phyloP scores from a whole-genome alignment of 2,888 invertebrate species.

The Pecten maximus region DNA sequence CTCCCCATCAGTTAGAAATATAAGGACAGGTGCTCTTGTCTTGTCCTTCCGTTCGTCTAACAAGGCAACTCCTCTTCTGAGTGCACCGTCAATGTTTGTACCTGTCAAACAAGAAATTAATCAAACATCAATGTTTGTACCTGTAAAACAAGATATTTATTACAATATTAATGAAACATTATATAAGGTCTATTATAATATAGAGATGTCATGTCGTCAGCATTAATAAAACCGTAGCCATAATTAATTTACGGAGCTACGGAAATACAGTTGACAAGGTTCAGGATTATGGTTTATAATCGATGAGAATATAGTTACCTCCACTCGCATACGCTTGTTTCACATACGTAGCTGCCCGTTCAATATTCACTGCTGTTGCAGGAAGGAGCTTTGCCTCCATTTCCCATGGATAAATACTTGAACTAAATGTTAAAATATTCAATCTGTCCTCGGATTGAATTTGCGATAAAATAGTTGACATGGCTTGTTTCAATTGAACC shows the following conservation, averaged over 20 bases:
- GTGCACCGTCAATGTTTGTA: conserved; percentile 85
- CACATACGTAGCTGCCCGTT: conserved; percentile 37
- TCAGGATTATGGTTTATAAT: no score
- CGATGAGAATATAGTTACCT: conserved; percentile 33
- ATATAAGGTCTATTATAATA: no score
- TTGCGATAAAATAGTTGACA: conserved; percentile 49
- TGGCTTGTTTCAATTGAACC: conserved; percentile 84
- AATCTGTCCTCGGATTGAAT: conserved; percentile 47
- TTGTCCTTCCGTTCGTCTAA: conserved; percentile 71
- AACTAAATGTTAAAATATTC: conserved; percentile 48
- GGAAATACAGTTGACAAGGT: no score
- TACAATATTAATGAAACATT: no score
- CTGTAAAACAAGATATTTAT: no score
- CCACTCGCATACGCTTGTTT: not conserved
- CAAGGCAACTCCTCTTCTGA: conserved; percentile 83
- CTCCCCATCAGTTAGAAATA: conserved; percentile 83
- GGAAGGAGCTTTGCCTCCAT: not conserved
- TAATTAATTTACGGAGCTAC: no score
- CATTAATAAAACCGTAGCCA: no score
- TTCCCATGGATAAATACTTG: conserved; percentile 34
- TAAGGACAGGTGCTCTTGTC: conserved; percentile 71
- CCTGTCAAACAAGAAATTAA: no score
- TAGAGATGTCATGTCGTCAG: no score
- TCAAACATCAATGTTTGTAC: no score
- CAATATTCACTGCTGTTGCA: not conserved